Conservation (phyloP, 2,888 invertebrate genomes). For the Eupsilia transversa region DNA sequence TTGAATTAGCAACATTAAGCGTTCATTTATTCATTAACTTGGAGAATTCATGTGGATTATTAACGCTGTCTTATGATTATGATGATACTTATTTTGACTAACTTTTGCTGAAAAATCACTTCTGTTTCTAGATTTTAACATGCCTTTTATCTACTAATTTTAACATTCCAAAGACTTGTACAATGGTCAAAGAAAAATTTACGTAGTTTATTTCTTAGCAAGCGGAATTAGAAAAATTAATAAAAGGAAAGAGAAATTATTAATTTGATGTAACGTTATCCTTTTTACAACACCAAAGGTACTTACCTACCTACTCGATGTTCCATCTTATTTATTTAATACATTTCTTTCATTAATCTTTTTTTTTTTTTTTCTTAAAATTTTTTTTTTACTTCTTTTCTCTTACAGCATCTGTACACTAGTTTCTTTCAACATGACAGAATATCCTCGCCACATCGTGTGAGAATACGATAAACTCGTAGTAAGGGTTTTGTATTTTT, state of each 20-base stretch:
- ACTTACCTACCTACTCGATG: background rate
- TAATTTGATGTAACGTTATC: too few relatives aligned
- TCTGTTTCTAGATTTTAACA: background rate
- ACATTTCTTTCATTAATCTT: too few relatives aligned
- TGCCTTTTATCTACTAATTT: background rate
- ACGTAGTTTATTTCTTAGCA: background rate
- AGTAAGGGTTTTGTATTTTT: conserved; percentile 54
- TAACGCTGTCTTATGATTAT: background rate
- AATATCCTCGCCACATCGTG: background rate
- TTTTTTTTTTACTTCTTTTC: too few relatives aligned
- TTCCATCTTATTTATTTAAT: too few relatives aligned
- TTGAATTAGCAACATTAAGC: background rate
- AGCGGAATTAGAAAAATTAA: too few relatives aligned
- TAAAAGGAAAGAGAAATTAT: too few relatives aligned
- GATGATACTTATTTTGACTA: background rate
- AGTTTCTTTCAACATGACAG: background rate
- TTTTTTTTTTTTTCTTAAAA: too few relatives aligned
- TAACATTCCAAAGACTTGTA: background rate
- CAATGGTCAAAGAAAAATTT: background rate
- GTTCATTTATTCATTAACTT: background rate
- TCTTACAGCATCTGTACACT: background rate
- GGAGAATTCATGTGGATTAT: background rate
- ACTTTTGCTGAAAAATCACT: background rate
- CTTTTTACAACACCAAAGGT: too few relatives aligned
- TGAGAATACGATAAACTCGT: conserved; percentile 21